Base-by-base conservation (phyloP, 1,140 invertebrate genomes). In the Drosophila mojavensis region DNA sequence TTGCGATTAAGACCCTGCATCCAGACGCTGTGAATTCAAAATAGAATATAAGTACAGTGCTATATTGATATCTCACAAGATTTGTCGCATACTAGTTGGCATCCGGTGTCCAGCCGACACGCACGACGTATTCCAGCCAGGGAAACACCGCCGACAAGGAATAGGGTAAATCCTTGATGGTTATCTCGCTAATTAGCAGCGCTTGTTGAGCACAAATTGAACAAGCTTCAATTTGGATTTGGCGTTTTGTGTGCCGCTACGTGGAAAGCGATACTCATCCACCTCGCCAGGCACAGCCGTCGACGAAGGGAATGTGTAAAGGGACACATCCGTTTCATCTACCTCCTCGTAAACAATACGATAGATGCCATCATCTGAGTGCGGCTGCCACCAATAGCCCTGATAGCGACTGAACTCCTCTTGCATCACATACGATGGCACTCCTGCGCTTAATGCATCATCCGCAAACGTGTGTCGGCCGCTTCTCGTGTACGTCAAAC, bases 381-480 rank as follows among this genome's bases (percentile, higher is more conserved):
- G 94, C 5, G 98, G 98, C 89, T 98, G 97, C 98, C 98, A 99
- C 98, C 98, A 99, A 92, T 97, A 99, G 0, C 98, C 98, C 74
- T 96, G 97, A 92, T 98, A 99, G 33, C 98, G 94, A 66, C 96
- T 97, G 93, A 99, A 99, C 93, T 99, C 98, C 94, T 99, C 98
- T 93, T 99, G 98, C 92, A 98, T 98, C 0, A 99, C 97, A 93
- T 99, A 99, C 7, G 97, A 98, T 0, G 98, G 98, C 30, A 98
- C 96, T 1, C 98, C 98, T 3, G 98, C 97, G 88, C 96, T 97
- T 0, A 97, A 90, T 1, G 97, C 97, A 93, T 98, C 97, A 78
- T 97, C 96, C 1, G 94, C 93, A 72, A 98, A 93, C 56, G 67
- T 91, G 80, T 93, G 92, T 53, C 95, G 93, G 79, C 96, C 97